Conservation (phyloP, 2,888 invertebrate genomes). For the Acrocera orbiculus region DNA sequence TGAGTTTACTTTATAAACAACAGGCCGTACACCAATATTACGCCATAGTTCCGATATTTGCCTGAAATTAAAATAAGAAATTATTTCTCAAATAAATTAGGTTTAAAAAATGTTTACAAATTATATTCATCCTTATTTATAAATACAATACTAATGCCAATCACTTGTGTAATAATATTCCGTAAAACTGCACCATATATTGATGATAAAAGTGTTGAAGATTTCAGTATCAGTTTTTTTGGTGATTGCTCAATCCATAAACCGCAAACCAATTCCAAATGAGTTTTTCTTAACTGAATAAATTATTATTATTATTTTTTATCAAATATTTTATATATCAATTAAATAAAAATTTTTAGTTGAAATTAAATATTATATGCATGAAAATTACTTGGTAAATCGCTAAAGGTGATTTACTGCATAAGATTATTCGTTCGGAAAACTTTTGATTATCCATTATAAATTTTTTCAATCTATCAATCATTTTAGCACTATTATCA, state of each 20-base stretch:
- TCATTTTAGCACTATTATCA: conserved; percentile 23
- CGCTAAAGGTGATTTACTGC: conserved; percentile 26
- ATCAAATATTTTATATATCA: no score
- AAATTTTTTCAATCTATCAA: conserved; percentile 22
- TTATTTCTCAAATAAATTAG: no score
- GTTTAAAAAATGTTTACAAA: conserved; percentile 21
- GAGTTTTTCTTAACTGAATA: not conserved
- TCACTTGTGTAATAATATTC: conserved; percentile 29
- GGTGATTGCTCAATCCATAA: conserved; percentile 30
- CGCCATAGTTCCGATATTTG: conserved; percentile 31
- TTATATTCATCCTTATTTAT: conserved; percentile 31
- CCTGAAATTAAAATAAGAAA: conserved; percentile 14
- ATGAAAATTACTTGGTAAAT: conserved; percentile 24
- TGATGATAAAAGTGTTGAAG: conserved; percentile 28
- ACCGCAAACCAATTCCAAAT: conserved; percentile 29
- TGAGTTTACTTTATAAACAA: conserved; percentile 31
- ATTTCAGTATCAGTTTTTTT: conserved; percentile 22
- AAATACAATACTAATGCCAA: conserved; percentile 30
- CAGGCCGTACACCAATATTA: conserved; percentile 30
- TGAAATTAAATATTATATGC: not conserved
- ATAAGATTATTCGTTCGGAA: conserved; percentile 22
- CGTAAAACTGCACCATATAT: conserved; percentile 30
- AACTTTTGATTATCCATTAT: conserved; percentile 22
- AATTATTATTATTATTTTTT: not conserved
- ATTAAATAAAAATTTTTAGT: not conserved